These are phyloP conservation scores for Pangasius sanitwongsei DNA, from an alignment of 2,797 vertebrate genomes.

Conservation along the genomic window DNA sequence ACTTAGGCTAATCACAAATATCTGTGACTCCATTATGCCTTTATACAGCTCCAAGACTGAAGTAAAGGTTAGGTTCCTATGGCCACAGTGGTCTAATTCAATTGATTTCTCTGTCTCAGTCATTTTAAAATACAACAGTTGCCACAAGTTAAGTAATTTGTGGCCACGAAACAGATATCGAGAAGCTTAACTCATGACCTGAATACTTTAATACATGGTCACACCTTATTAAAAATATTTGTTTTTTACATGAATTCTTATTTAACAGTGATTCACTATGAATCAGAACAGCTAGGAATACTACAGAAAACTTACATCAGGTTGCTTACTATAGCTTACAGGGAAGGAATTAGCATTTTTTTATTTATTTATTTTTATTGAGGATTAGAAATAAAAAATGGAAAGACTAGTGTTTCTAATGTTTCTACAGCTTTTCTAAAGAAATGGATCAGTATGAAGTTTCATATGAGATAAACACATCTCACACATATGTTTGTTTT, in stretches of 20 bases:
- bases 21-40: not conserved
- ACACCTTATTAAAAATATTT: not conserved
- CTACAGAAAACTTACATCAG: not conserved
- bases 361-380: no score
- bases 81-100: not conserved
- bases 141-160: not conserved
- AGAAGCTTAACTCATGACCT: not conserved
- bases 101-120: not conserved
- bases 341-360: no score
- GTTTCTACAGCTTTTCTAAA: no score
- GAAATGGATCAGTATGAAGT: no score
- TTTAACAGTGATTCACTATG: not conserved
- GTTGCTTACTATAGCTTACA: no score
- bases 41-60: not conserved
- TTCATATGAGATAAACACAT: no score
- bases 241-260: not conserved
- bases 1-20: not conserved
- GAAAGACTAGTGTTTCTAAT: no score
- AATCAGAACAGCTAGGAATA: not conserved
- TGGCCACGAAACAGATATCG: not conserved
- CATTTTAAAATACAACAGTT: not conserved
- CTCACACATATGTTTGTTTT: conserved; percentile 28
- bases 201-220: not conserved
- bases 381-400: no score
- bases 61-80: not conserved